A percentile compares a stretch with the other conserved stretches of the same genome.
Conservation (phyloP, 2,113 vertebrate species). For the Anser cygnoides region DNA sequence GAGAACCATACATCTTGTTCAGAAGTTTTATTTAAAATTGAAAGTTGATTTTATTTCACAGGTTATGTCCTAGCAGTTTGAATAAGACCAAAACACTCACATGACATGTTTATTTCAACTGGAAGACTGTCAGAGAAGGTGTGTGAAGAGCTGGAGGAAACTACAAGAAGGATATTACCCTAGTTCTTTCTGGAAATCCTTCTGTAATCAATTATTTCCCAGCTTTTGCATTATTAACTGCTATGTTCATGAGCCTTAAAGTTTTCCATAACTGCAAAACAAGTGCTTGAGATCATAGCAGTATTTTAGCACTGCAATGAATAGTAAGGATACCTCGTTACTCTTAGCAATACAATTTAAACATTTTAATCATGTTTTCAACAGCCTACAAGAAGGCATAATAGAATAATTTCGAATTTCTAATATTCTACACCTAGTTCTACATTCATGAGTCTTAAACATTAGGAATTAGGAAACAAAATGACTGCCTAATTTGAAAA, state of each 20-base stretch:
- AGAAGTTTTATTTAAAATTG: background rate
- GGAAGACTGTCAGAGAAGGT: background rate
- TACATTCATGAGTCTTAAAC: background rate
- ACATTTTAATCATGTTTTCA: background rate
- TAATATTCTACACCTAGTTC: background rate
- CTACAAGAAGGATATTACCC: background rate
- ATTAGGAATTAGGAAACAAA: background rate
- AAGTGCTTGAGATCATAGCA: background rate
- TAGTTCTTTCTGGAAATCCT: background rate
- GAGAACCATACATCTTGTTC: background rate
- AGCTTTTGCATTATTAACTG: background rate
- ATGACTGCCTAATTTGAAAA: background rate
- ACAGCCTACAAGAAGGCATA: background rate
- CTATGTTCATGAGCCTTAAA: background rate
- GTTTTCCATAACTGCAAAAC: background rate
- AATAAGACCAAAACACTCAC: background rate
- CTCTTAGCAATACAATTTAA: background rate
- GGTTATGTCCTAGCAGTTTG: background rate
- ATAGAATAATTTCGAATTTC: background rate
- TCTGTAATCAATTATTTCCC: background rate
- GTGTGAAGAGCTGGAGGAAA: background rate
- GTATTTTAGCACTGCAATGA: background rate
- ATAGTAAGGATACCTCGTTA: background rate
- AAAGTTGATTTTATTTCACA: background rate
- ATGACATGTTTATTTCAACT: background rate